Conservation (phyloP, 2,888 invertebrate genomes). For the Portevinia maculata region DNA sequence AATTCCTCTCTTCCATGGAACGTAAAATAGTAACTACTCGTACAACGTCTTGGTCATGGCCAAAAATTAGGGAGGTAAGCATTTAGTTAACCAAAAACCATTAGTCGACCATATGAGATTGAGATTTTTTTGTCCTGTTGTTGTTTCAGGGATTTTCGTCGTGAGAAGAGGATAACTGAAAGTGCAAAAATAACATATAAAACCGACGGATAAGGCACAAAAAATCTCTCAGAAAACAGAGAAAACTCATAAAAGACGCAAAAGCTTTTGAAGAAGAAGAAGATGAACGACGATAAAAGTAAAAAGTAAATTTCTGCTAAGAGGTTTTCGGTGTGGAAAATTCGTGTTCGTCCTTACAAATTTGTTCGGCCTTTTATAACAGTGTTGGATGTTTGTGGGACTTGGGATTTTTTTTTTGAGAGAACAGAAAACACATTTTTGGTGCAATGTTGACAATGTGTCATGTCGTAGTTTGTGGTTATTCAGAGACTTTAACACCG, state of each 20-base stretch:
- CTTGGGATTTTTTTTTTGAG: conserved; percentile 54
- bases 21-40: conserved; percentile 42
- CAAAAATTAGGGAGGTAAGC: conserved; percentile 52
- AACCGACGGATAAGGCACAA: conserved; percentile 1
- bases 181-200: conserved; percentile 24
- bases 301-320: conserved; percentile 65
- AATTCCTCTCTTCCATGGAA: conserved; percentile 14
- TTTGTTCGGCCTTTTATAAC: conserved; percentile 1
- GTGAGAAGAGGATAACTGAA: conserved; percentile 8
- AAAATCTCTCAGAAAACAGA: conserved; percentile 32
- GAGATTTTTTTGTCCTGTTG: conserved; percentile 8
- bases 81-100: conserved; percentile 66
- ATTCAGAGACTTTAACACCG: conserved; percentile 24
- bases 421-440: no score
- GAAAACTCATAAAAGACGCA: conserved; percentile 61
- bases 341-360: conserved; percentile 17
- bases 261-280: conserved; percentile 13
- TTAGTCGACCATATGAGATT: conserved; percentile 53
- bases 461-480: conserved; percentile 44
- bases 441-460: conserved; percentile 52
- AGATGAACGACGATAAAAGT: neutral
- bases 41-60: conserved; percentile 66
- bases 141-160: neutral
- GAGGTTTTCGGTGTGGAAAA: conserved; percentile 58
- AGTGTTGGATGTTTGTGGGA: conserved; percentile 34